Evolutionary conservation across 1,140 invertebrate genomes (phyloP), one percentile per base, ranked within the genome.

Genomic region (Penaeus japonicus): DNA sequence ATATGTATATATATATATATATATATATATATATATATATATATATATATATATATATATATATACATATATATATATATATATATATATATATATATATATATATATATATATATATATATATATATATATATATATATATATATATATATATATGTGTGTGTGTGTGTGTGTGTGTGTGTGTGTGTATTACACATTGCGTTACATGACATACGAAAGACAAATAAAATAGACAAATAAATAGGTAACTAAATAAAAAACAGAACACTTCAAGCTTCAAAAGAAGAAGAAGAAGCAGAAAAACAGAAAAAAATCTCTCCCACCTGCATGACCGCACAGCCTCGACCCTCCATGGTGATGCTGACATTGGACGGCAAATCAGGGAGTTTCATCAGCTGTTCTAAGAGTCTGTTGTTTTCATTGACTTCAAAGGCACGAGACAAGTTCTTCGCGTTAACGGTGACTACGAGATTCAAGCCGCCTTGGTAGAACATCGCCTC

Each of bases 241-340:
- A 39, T n/a, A n/a, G n/a, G n/a, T n/a, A n/a, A 7, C 2, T 7
- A 32, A 7, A 70, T 2, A 70, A 7, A 70, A 70, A 7, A 77
- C 20, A 20, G 4, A 77, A 35, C 7, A 73, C 79, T 81, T 81
- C 79, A 20, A 81, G 10, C n/a, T 39, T 47, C 39, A 55, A 24
- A 1, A 54, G 55, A 55, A 54, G 55, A 53, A 81, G 17, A 53
- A 22, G 18, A 55, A 22, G 2, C 20, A 54, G 12, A 55, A 24
- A 15, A 17, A 12, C 55, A 12, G 1, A 81, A 57, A 32, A 18
- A 30, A 32, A n/a, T 3, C 10, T 39, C 35, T 12, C 54, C 35
- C 59, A 87, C 86, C 89, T 89, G 89, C 20, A 89, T 12, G 17
- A 89, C 84, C 15, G 83, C 83, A 47, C 89, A 89, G 2, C 89